Base-by-base conservation (phyloP, 2,797 vertebrate species). In the Dipus sagitta region DNA sequence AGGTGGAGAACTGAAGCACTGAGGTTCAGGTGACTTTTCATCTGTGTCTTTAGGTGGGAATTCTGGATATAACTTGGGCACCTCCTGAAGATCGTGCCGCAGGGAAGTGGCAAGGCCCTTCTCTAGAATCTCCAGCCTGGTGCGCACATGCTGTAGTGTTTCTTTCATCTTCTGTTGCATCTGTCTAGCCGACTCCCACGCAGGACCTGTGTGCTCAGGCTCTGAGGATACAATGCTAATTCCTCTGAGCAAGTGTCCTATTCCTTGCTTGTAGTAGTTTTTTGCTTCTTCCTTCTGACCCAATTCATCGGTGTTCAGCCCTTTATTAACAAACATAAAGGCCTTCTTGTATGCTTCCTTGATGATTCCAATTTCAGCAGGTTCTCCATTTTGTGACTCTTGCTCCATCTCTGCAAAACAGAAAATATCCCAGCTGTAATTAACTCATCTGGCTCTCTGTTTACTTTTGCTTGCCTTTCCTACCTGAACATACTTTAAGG, bases 151-250 rank as follows among this genome's bases (percentile, higher is more conserved):
- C 96, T 98, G 98, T 26, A 99, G 97, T 0, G 99, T 99, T 96
- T 99, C 99, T 95, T 98, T 98, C 99, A 99, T 99, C 97, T 99
- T 99, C 95, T 98, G 97, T 26, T 99, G 99, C 99, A 99, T 99
- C 97, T 99, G 98, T 77, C 98, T 98, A 62, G 99, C 99, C 3
- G 98, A 98, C 3, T 99, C 99, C 99, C 99, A 99, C 77, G 97
- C 98, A 78, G 98, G 93, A 6, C 99, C 99, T 0, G 88, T 79
- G 32, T 98, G 98, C 0, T 98, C 98, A 1, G 98, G 98, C 3
- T 99, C 99, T 6, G 94, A 94, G 0, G 98, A 98, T 0, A 99
- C 98, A 96, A 99, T 97, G 12, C 98, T 98, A 86, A 99, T 92
- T 88, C 98, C 99, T 97, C 98, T 97, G 89, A 99, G 98, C 47